Evolutionary conservation across 2,888 invertebrate species (phyloP).

Genomic region (Leptothorax acervorum): DNA sequence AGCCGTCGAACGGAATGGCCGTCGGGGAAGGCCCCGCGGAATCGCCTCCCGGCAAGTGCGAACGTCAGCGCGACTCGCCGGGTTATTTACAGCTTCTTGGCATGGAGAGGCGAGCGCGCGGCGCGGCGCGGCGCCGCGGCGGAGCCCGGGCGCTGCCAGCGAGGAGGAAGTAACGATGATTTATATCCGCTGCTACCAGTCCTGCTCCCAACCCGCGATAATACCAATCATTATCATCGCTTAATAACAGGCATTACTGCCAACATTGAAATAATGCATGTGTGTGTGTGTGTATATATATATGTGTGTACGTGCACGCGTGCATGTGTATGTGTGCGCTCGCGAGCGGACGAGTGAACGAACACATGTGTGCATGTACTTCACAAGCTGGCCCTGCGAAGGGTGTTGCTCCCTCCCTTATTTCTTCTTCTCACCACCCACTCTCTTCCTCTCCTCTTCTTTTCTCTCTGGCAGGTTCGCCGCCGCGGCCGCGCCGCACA

Average conservation of each 20-base stretch:
- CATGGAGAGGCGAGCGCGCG: slow-evolving; percentile 79
- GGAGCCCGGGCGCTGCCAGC: slow-evolving; percentile 80
- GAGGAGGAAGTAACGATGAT: slow-evolving; percentile 85
- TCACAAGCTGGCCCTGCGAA: slow-evolving; percentile 72
- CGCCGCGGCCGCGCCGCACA: slow-evolving; percentile 32
- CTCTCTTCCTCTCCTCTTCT: slow-evolving; percentile 58
- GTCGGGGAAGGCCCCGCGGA: slow-evolving; percentile 2
- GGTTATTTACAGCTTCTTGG: slow-evolving; percentile 85
- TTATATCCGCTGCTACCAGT: slow-evolving; percentile 85
- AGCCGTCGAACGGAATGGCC: slow-evolving; percentile 17
- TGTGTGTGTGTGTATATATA: neutral
- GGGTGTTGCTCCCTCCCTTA: slow-evolving; percentile 66
- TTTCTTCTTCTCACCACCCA: slow-evolving; percentile 62
- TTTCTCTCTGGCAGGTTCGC: slow-evolving; percentile 36
- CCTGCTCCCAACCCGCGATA: slow-evolving; percentile 85
- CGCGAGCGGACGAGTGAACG: slow-evolving; percentile 19
- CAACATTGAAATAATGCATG: slow-evolving; percentile 86
- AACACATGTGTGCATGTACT: slow-evolving; percentile 64
- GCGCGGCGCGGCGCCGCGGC: slow-evolving; percentile 53
- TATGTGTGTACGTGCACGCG: neutral
- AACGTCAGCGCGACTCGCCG: slow-evolving; percentile 76
- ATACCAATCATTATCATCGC: slow-evolving; percentile 86
- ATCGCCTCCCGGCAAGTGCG: slow-evolving; percentile 67
- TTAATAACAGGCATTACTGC: slow-evolving; percentile 86
- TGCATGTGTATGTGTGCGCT: slow-evolving; percentile 17